Percentiles rank a stretch among this genome's conserved stretches.
phyloP scores from a whole-genome alignment of 2,113 vertebrate genomes.

The Elgaria multicarinata region DNA sequence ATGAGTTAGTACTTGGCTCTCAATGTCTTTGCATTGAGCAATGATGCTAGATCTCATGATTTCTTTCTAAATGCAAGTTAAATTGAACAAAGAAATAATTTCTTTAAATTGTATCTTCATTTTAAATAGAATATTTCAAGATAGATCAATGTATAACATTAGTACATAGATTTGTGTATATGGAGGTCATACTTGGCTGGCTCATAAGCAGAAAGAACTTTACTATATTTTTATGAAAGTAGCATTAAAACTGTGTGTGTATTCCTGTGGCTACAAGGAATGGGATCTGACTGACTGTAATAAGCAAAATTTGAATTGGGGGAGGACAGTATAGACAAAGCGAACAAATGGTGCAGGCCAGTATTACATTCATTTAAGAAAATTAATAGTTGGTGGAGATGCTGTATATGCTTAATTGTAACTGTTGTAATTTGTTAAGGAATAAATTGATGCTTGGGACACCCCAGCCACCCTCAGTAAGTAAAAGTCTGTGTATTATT shows the following conservation, averaged over 20 bases:
- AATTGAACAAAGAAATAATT: neutral
- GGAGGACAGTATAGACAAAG: no score
- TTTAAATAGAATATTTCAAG: neutral
- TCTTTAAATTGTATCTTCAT: neutral
- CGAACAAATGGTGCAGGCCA: no score
- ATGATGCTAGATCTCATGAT: neutral
- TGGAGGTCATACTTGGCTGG: neutral
- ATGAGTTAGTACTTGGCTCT: neutral
- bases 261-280: conserved; percentile 62
- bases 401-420: no score
- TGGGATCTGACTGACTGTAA: conserved; percentile 55
- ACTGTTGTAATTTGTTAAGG: no score
- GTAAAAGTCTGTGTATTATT: no score
- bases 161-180: neutral
- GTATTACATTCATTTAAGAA: no score
- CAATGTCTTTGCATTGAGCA: neutral
- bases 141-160: neutral
- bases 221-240: neutral
- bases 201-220: neutral
- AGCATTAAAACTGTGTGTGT: neutral
- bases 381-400: no score
- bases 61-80: neutral
- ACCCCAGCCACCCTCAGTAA: no score
- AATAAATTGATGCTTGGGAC: no score
- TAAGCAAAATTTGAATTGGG: conserved; percentile 66